Conservation (phyloP, 2,888 invertebrate genomes). For the Enchytraeus crypticus region DNA sequence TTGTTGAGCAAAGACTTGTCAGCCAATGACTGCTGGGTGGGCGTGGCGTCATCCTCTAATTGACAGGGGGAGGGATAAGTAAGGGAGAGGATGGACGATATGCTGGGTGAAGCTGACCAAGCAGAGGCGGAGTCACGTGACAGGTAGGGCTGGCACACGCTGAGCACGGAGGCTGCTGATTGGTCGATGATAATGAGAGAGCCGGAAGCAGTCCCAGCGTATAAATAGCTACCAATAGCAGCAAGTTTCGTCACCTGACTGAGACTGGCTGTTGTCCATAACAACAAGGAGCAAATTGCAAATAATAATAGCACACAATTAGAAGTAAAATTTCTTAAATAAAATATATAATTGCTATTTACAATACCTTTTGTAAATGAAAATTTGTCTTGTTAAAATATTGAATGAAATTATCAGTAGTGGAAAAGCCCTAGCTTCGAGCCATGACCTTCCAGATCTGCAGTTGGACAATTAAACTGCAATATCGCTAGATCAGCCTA, state of each 20-base stretch:
- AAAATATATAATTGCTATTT: no score
- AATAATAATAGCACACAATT: no score
- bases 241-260: conserved; percentile 64
- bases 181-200: conserved; percentile 79
- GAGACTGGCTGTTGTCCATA: conserved; percentile 37
- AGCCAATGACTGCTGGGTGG: not conserved
- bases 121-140: not conserved
- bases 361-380: no score
- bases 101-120: conserved; percentile 9
- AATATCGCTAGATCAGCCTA: no score
- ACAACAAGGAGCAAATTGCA: not conserved
- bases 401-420: no score
- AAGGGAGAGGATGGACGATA: conserved; percentile 18
- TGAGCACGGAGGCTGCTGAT: conserved; percentile 73
- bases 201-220: conserved; percentile 90
- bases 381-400: no score
- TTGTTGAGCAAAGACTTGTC: not conserved
- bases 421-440: no score
- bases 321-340: no score
- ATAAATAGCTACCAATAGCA: conserved; percentile 56
- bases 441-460: no score
- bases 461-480: no score
- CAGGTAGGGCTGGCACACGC: conserved; percentile 56
- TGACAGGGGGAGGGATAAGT: not conserved
- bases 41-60: not conserved